Evolutionary conservation across 2,113 vertebrate genomes (phyloP).

Genomic region (Corythornis cristatus): DNA sequence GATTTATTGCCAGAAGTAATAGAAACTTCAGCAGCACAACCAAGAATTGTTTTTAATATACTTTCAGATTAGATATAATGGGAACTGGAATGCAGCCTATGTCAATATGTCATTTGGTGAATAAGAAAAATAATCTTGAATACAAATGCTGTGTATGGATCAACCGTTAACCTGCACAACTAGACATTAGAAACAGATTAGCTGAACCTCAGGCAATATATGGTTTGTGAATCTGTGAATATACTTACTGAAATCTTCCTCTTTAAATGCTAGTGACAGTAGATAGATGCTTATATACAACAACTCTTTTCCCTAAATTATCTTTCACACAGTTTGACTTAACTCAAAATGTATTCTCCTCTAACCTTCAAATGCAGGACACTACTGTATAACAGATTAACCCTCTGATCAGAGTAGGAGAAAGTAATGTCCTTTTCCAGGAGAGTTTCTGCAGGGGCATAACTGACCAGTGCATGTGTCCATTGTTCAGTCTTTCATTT

Average conservation of each 20-base stretch:
- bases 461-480: not conserved
- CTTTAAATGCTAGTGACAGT: not conserved
- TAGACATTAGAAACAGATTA: not conserved
- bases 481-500: not conserved
- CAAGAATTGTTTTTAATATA: not conserved
- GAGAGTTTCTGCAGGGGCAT: not conserved
- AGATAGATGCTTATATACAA: not conserved
- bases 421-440: not conserved
- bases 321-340: not conserved
- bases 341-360: not conserved
- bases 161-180: not conserved
- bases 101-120: not conserved
- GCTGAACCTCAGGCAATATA: not conserved
- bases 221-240: not conserved
- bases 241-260: not conserved
- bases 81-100: not conserved
- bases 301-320: not conserved
- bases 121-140: not conserved
- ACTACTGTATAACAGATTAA: not conserved
- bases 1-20: slow-evolving; percentile 15
- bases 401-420: not conserved
- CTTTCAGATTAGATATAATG: not conserved
- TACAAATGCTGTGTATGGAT: not conserved
- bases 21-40: not conserved
- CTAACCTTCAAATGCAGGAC: not conserved